Base-by-base conservation (phyloP, 2,113 vertebrate genomes). In the Strix aluco region DNA sequence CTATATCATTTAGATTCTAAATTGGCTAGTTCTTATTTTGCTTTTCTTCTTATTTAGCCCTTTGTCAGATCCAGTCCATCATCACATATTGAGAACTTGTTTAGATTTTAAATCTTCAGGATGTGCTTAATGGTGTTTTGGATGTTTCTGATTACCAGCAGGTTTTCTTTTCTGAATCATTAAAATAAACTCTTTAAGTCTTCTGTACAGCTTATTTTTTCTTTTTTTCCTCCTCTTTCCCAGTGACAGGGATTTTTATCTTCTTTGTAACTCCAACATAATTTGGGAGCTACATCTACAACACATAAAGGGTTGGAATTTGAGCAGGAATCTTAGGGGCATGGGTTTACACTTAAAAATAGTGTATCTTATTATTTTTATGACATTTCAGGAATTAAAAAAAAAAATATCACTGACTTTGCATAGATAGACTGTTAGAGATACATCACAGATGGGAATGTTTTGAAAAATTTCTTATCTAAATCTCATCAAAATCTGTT, bases 191-290 rank as follows among this genome's bases (percentile, higher is more conserved):
- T 16, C 30, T 66, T 4, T 49, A 15, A 16, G 10, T 46, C 8
- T 46, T 93, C 58, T 46, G 46, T 20, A 32, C 4, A 54, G 10
- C 2, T 63, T 10, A 5, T 3, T 15, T 75, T 29, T 38, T 21
- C 9, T 5, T 30, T 19, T 26, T 32, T 7, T 7, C 1, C 3
- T 42, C 44, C 44, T 38, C 17, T 32, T 78, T 70, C n/a, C 6
- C 20, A 66, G 0, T 44, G 6, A 19, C 3, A 57, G 5, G 2
- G 1, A 16, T 49, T 52, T 3, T 25, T 17, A 13, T 40, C 9
- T 55, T 69, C 38, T 73, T 81, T 55, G 15, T 22, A 70, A 34
- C 3, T 18, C 4, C 15, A 14, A 29, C 82, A 75, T 58, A 0
- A 26, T 66, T 70, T 85, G 42, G 2, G 14, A 87, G 34, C 15